phyloP scores from a whole-genome alignment of 30 jellyfish, hydroid and myxozoan species.

The Cassiopea andromeda region DNA sequence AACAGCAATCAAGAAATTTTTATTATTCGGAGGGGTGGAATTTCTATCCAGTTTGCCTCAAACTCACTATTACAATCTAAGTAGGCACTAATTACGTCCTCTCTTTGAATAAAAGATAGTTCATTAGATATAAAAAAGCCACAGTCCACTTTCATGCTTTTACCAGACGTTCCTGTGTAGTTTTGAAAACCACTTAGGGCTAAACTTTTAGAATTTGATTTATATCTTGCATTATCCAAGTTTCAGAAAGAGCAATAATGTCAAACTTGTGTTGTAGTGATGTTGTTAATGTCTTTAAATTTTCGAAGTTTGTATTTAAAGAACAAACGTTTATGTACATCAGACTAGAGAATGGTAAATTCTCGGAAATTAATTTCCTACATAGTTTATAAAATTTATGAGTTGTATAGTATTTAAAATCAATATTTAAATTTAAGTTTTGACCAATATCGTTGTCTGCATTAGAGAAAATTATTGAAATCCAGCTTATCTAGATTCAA shows the following conservation, averaged over 20 bases:
- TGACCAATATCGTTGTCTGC: slow-evolving; percentile 32
- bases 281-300: not conserved
- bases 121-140: slow-evolving; percentile 59
- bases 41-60: slow-evolving; percentile 60
- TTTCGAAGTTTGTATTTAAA: slow-evolving; percentile 6
- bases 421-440: slow-evolving; percentile 16
- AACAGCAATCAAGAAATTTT: slow-evolving; percentile 36
- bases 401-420: slow-evolving; percentile 21
- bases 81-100: slow-evolving; percentile 20
- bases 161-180: slow-evolving; percentile 7
- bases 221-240: slow-evolving; percentile 18
- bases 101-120: slow-evolving; percentile 44
- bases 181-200: slow-evolving; percentile 20
- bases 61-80: slow-evolving; percentile 17
- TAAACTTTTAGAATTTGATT: not conserved
- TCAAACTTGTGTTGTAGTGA: slow-evolving; percentile 24
- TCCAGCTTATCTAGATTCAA: slow-evolving; percentile 32
- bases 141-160: slow-evolving; percentile 62
- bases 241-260: slow-evolving; percentile 57
- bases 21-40: slow-evolving; percentile 19
- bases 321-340: slow-evolving; percentile 48
- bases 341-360: slow-evolving; percentile 13
- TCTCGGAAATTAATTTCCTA: slow-evolving; percentile 2
- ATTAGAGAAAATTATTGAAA: slow-evolving; percentile 26
- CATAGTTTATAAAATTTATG: slow-evolving; percentile 3